phyloP scores from a whole-genome alignment of 1,140 invertebrate species.

The Amphibalanus amphitrite region DNA sequence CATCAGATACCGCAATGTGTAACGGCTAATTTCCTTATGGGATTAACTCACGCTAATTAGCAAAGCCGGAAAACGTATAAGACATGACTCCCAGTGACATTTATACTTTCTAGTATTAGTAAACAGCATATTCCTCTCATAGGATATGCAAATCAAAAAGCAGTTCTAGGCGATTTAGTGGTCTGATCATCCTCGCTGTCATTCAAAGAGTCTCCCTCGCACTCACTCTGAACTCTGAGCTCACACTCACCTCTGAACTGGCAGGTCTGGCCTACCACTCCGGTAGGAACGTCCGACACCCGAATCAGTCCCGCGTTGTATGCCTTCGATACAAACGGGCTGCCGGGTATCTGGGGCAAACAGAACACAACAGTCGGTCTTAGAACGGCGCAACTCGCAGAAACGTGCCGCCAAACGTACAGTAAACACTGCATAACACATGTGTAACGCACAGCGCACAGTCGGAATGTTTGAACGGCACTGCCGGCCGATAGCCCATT shows the following conservation, averaged over 20 bases:
- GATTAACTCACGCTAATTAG: no score
- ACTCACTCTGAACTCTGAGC: neutral
- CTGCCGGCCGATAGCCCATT: no score
- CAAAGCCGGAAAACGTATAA: neutral
- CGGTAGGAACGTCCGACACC: slow-evolving; percentile 70
- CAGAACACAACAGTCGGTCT: neutral
- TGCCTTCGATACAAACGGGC: slow-evolving; percentile 74
- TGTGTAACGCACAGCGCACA: no score
- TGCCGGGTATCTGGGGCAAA: slow-evolving; percentile 20
- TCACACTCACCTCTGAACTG: slow-evolving; percentile 63
- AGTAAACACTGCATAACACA: neutral
- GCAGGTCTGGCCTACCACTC: slow-evolving; percentile 75
- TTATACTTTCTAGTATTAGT: neutral
- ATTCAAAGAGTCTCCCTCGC: neutral
- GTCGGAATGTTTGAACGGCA: no score
- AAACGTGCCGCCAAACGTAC: neutral
- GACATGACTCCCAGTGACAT: neutral
- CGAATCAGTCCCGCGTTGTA: slow-evolving; percentile 80
- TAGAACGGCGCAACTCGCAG: no score
- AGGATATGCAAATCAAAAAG: neutral
- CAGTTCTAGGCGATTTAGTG: neutral
- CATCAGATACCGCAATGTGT: neutral
- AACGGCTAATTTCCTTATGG: no score
- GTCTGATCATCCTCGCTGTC: neutral
- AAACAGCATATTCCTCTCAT: neutral